Conservation (phyloP, 2,113 vertebrate genomes). For the Sminthopsis crassicaudata region DNA sequence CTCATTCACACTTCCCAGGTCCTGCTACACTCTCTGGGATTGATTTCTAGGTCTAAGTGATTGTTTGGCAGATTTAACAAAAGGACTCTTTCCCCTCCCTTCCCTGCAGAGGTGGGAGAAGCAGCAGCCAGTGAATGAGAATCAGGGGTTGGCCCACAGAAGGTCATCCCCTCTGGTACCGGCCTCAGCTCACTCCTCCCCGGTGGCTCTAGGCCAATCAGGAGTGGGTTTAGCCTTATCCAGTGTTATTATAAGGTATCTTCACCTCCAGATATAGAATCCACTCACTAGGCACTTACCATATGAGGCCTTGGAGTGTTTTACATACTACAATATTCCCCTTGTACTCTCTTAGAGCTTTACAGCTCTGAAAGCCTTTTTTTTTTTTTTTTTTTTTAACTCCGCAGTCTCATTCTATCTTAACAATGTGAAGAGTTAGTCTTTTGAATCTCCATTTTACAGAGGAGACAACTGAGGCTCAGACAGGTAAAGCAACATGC, state of each 20-base stretch:
- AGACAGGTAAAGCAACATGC: conserved; percentile 35
- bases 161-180: neutral
- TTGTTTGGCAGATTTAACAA: neutral
- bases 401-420: neutral
- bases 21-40: neutral
- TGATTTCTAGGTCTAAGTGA: conserved; percentile 1
- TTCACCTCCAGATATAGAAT: neutral
- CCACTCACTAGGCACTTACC: neutral
- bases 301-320: neutral
- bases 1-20: neutral
- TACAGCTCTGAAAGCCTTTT: neutral
- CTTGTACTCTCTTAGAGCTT: neutral
- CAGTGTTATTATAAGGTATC: neutral
- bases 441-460: conserved; percentile 16
- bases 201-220: neutral
- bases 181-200: conserved; percentile 52
- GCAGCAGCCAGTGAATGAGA: neutral
- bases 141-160: neutral
- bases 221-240: neutral
- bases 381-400: neutral
- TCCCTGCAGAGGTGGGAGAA: conserved; percentile 3
- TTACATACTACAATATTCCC: neutral
- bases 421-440: neutral
- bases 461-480: conserved; percentile 45
- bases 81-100: neutral